These are phyloP conservation scores for Perccottus glenii DNA, from an alignment of 2,113 vertebrate species.

Conservation along the genomic window DNA sequence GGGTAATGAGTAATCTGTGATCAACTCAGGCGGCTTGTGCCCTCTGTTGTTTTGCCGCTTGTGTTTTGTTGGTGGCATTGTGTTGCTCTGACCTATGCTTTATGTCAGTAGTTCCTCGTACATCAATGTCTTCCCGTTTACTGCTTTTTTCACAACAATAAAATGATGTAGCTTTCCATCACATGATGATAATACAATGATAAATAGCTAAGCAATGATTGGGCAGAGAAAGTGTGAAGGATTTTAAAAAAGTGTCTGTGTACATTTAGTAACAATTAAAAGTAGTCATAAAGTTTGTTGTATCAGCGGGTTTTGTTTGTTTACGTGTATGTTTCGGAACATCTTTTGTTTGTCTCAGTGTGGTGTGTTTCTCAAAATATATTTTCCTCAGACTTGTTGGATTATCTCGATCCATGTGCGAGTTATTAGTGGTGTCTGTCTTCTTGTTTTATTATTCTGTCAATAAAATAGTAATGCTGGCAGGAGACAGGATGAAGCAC, in stretches of 20 bases:
- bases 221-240: not conserved
- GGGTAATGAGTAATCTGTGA: slow-evolving; percentile 70
- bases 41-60: slow-evolving; percentile 57
- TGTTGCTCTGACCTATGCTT: slow-evolving; percentile 32
- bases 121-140: slow-evolving; percentile 30
- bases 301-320: too few relatives aligned
- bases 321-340: not conserved
- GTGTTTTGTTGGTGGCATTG: slow-evolving; percentile 31
- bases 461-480: slow-evolving; percentile 26
- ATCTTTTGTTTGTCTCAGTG: not conserved
- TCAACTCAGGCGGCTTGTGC: slow-evolving; percentile 55
- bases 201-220: slow-evolving; percentile 1
- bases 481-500: slow-evolving; percentile 14
- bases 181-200: slow-evolving; percentile 8
- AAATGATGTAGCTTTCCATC: not conserved
- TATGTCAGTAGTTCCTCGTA: slow-evolving; percentile 35
- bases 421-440: slow-evolving; percentile 32
- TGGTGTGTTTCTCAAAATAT: not conserved
- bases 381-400: not conserved
- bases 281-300: too few relatives aligned
- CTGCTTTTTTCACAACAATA: slow-evolving; percentile 1
- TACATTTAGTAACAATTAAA: not conserved
- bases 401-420: slow-evolving; percentile 14
- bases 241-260: slow-evolving; percentile 3
- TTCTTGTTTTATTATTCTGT: slow-evolving; percentile 24